Evolutionary conservation across 1,140 invertebrate genomes (phyloP).

Genomic region (Portunus trituberculatus): DNA sequence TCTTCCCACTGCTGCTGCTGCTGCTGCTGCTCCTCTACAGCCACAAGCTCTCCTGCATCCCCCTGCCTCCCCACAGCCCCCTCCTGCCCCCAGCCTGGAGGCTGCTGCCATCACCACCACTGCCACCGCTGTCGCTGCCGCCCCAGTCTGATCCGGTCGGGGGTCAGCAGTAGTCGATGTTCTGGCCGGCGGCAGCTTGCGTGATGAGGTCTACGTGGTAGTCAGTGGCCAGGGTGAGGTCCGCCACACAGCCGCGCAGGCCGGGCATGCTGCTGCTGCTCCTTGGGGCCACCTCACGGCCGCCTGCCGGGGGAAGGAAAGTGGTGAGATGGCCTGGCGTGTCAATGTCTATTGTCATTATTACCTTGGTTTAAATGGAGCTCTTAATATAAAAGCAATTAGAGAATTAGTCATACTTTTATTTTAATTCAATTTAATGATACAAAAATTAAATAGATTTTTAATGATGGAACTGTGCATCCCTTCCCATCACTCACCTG

Average conservation of each 20-base stretch:
- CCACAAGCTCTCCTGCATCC: background rate
- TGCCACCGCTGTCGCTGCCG: background rate
- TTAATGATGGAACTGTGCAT: too few species aligned
- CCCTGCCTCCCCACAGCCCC: background rate
- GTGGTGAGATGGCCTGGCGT: background rate
- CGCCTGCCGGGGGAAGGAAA: slow-evolving; percentile 83
- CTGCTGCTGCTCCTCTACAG: slow-evolving; percentile 13
- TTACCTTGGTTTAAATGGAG: too few species aligned
- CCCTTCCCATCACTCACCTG: too few species aligned
- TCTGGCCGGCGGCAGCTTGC: slow-evolving; percentile 83
- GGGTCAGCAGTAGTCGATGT: slow-evolving; percentile 80
- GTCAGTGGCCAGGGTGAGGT: slow-evolving; percentile 89
- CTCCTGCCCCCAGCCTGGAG: background rate
- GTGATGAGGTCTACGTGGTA: slow-evolving; percentile 85
- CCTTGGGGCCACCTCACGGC: slow-evolving; percentile 86
- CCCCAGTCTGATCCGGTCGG: background rate
- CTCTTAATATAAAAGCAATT: too few species aligned
- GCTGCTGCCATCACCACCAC: background rate
- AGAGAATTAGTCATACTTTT: too few species aligned
- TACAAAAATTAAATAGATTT: too few species aligned
- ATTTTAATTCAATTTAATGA: too few species aligned
- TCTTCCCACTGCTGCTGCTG: background rate
- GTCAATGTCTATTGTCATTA: too few species aligned
- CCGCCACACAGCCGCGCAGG: slow-evolving; percentile 89
- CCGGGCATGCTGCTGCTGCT: slow-evolving; percentile 85